Evolutionary conservation across 1,140 invertebrate genomes (phyloP), one percentile per base, ranked within the genome.

Genomic region (Delia radicum): DNA sequence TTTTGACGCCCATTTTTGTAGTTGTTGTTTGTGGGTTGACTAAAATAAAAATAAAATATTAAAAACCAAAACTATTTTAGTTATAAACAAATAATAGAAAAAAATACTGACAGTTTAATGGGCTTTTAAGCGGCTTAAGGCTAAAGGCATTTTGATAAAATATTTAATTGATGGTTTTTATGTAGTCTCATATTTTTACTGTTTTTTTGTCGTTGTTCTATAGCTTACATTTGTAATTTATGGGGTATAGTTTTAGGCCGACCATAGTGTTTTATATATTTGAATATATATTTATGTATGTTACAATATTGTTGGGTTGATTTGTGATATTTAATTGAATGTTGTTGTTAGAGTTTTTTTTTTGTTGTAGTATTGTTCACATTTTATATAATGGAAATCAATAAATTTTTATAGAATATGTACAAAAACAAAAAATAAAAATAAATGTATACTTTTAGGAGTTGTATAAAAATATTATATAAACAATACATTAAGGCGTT

Each of bases 271-370:
- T 65, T 65, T 65, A 63, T 63, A 27, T 27, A 65, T 29, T 2
- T 29, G 12, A n/a, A 26, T 10, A 29, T 26, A 28, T 26, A 12
- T 26, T 63, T 63, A 63, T 63, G 61, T 63, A 63, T 63, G 61
- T 27, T 63, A 26, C 10, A 26, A 27, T 63, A 27, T 24, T 67
- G 24, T 28, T 65, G 26, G 24, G 26, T 65, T 69, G 65, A 69
- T 69, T 69, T 69, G 29, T 69, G 65, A 69, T 69, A 33, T 69
- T 69, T 69, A 69, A 69, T 69, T 69, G 65, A 69, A 69, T 33
- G n/a, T 37, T 69, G 26, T 69, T 33, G 18, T 33, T 69, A 18
- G 31, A 31, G 29, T 67, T 67, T 31, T 26, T 63, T 63, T 63
- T 63, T 4, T 33, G 31, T 42, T 42, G 37, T 42, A 42, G 8